These are phyloP conservation scores for Drosophila mulleri DNA, from an alignment of 2,888 invertebrate genomes.

Conservation along the genomic window DNA sequence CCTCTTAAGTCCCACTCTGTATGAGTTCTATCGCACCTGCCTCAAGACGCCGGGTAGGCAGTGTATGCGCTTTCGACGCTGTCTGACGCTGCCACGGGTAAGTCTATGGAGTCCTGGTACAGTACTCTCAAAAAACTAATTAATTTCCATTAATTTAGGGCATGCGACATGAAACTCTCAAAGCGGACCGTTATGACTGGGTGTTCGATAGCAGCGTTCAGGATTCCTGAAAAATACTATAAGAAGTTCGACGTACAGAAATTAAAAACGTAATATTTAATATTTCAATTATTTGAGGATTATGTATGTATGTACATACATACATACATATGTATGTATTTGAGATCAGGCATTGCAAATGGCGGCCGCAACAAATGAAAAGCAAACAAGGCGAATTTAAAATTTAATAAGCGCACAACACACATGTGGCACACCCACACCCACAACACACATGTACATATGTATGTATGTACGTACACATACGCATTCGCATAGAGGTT, in stretches of 20 bases:
- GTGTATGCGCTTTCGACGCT: conserved; percentile 58
- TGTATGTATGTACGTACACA: too few relatives aligned
- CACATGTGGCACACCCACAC: not conserved
- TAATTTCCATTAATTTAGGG: conserved; percentile 29
- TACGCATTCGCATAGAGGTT: not conserved
- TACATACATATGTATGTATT: too few relatives aligned
- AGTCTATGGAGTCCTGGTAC: not conserved
- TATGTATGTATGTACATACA: too few relatives aligned
- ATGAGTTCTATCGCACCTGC: conserved; percentile 92
- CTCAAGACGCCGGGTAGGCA: not conserved
- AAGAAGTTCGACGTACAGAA: not conserved
- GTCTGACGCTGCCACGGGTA: conserved; percentile 49
- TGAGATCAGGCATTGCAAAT: not conserved
- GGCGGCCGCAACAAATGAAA: conserved; percentile 19
- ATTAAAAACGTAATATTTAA: not conserved
- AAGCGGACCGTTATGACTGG: conserved; percentile 53
- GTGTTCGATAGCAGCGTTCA: conserved; percentile 45
- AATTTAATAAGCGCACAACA: conserved; percentile 3
- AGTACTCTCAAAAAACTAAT: not conserved
- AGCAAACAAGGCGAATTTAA: conserved; percentile 9
- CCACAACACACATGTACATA: too few relatives aligned
- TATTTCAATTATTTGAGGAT: not conserved
- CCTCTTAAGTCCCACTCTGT: conserved; percentile 90
- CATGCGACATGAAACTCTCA: conserved; percentile 20
- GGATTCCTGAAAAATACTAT: not conserved